Conservation (phyloP, 92 coral and sea anemone species). For the Hydrozoanthus gracilis region DNA sequence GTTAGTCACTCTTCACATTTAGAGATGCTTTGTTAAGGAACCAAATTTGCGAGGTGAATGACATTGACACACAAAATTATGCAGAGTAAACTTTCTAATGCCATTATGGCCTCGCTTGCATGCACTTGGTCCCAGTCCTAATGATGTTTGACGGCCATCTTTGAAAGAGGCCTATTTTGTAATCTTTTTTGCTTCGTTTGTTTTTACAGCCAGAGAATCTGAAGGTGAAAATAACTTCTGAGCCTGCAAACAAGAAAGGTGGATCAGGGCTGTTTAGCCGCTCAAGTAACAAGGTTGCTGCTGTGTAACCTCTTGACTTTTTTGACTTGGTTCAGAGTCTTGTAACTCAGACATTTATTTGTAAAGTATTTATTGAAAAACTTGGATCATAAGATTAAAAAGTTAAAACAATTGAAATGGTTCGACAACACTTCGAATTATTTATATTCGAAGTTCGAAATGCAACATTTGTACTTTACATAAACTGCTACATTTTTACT, state of each 20-base stretch:
- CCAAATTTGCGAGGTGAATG: too few species aligned
- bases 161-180: not conserved
- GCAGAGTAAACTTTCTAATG: too few species aligned
- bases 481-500: not conserved
- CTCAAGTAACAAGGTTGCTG: constrained; percentile 44
- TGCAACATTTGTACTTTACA: not conserved
- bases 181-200: not conserved
- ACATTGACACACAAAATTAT: too few species aligned
- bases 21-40: too few species aligned
- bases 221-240: constrained; percentile 29
- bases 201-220: constrained; percentile 57
- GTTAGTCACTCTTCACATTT: too few species aligned
- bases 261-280: constrained; percentile 25
- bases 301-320: not conserved
- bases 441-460: too few species aligned
- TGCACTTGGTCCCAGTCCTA: too few species aligned
- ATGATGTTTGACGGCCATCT: not conserved
- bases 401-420: too few species aligned
- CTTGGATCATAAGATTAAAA: not conserved
- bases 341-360: not conserved
- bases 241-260: constrained; percentile 49
- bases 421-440: too few species aligned
- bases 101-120: too few species aligned
- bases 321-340: not conserved
- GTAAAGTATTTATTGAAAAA: not conserved